Evolutionary conservation across 2,113 vertebrate genomes (phyloP), one percentile per base, ranked within the genome.

Genomic region (Dipodomys merriami): DNA sequence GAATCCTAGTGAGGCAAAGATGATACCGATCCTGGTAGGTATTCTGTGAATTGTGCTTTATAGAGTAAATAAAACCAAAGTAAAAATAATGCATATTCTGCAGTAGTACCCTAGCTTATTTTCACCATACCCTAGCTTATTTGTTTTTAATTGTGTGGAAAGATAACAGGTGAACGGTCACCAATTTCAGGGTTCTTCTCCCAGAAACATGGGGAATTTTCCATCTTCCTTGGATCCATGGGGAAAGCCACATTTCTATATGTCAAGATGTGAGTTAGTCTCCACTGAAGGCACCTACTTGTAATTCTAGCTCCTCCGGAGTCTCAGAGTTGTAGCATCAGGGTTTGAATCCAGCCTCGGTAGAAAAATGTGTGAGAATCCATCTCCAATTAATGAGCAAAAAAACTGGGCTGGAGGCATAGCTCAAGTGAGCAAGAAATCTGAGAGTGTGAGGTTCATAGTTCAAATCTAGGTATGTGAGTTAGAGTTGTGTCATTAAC

Each of bases 131-230:
- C 16, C 7, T 62, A 72, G 30, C 49, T 68, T 27, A 27, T 16
- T 69, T 20, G 25, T 12, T 57, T 53, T 60, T 53, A 44, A 33
- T 81, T 25, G 9, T 4, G 4, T 16, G 27, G 18, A 15, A 4
- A 1, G 19, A 20, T 25, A 25, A 22, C 8, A 67, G 16, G 18
- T 44, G 7, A 29, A 3, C 2, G 25, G 4, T 76, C 0, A 0
- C 4, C 19, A 46, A 29, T 19, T 29, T 85, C 15, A 5, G 3
- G 30, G 23, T 29, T 53, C 29, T 6, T 84, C 35, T 73, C 9
- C 73, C 64, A 13, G 33, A 20, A 35, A 46, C 5, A 5, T 6
- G 7, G 22, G n/a, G 29, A 20, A 46, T 16, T 9, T 81, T 7
- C 18, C 7, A 35, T 0, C 0, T 23, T 3, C 30, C 27, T 65